Conservation (phyloP, 2,797 vertebrate genomes). For the Meda fulgida region DNA sequence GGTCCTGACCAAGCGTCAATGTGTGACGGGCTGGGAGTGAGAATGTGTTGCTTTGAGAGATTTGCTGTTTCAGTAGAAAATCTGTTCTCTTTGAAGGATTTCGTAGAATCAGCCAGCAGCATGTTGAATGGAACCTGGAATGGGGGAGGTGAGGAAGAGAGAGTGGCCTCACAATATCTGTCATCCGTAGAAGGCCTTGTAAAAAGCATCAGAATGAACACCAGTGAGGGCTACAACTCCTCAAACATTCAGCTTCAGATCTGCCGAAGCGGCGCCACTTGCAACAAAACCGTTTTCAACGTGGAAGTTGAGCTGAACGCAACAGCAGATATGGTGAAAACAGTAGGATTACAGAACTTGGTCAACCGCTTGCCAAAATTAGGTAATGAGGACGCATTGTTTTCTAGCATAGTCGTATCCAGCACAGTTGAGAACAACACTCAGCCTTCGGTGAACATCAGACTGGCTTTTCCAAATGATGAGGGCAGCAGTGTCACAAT, state of each 20-base stretch:
- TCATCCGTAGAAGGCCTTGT: slow-evolving; percentile 73
- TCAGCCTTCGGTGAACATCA: slow-evolving; percentile 53
- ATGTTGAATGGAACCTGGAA: slow-evolving; percentile 69
- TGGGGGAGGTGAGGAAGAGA: rapidly evolving
- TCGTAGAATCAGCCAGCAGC: slow-evolving; percentile 73
- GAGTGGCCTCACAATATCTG: slow-evolving; percentile 70
- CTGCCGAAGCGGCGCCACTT: slow-evolving; percentile 55
- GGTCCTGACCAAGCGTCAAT: neutral
- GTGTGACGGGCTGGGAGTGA: too few species aligned
- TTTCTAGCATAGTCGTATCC: slow-evolving; percentile 66
- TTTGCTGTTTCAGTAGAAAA: neutral
- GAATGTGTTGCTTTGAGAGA: neutral
- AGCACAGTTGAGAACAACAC: slow-evolving; percentile 57
- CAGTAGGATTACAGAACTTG: slow-evolving; percentile 72
- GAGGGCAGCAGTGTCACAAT: rapidly evolving
- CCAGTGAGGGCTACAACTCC: neutral
- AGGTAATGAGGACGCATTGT: rapidly evolving
- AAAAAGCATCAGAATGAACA: slow-evolving; percentile 66
- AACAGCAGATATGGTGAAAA: slow-evolving; percentile 64
- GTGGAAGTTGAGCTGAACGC: slow-evolving; percentile 61
- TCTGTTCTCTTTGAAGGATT: slow-evolving; percentile 65
- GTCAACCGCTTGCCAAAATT: slow-evolving; percentile 63
- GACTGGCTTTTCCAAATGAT: slow-evolving; percentile 63
- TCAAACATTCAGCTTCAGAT: slow-evolving; percentile 72
- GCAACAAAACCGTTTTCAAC: slow-evolving; percentile 61